These are phyloP conservation scores for Spialia ferax DNA, from an alignment of 2,888 invertebrate species.

Conservation along the genomic window DNA sequence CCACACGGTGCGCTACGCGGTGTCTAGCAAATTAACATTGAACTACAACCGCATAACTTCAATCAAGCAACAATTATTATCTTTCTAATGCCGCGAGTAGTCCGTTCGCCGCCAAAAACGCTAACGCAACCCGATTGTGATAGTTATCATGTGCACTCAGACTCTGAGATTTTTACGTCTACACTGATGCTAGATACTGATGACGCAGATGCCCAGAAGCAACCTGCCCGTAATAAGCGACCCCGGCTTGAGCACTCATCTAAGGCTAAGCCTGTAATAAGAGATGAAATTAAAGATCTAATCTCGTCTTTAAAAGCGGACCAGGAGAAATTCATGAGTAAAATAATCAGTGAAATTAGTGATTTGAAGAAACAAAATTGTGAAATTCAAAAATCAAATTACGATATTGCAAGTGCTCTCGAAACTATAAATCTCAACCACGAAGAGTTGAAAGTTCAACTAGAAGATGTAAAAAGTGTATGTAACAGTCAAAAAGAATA, in stretches of 20 bases:
- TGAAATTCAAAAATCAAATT: no score
- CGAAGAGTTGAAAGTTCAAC: no score
- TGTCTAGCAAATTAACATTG: no score
- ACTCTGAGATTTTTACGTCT: neutral
- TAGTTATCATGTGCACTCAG: neutral
- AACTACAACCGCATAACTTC: no score
- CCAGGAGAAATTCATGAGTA: neutral
- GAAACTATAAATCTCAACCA: no score
- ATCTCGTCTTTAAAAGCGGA: neutral
- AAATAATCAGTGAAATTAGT: neutral
- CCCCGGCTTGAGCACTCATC: neutral
- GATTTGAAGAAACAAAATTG: slow-evolving; percentile 6
- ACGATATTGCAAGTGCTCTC: no score
- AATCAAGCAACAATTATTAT: neutral
- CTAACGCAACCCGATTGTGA: neutral
- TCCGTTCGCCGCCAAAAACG: neutral
- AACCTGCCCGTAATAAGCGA: neutral
- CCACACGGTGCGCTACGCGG: no score
- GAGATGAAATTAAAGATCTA: neutral
- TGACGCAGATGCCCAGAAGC: neutral
- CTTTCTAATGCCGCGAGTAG: slow-evolving; percentile 5
- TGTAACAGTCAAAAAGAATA: neutral
- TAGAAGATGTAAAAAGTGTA: no score
- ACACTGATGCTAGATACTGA: neutral
- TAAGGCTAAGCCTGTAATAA: neutral